A percentile compares a stretch with the other conserved stretches of the same genome.
Conservation (phyloP, 2,888 invertebrate genomes). For the Drosophila crucigera region DNA sequence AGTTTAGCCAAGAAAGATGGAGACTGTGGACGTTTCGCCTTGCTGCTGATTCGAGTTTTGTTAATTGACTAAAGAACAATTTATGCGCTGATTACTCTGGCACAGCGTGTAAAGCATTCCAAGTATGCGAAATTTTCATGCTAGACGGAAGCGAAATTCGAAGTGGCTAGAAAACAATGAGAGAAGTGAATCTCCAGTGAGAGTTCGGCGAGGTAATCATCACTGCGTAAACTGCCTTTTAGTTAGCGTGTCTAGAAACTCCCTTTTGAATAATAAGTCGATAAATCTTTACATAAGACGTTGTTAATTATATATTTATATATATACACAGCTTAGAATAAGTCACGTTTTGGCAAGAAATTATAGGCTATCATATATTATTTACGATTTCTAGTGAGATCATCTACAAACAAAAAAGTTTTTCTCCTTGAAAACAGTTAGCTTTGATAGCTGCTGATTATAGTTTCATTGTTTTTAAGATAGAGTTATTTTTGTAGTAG, state of each 20-base stretch:
- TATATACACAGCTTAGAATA: conserved; percentile 1
- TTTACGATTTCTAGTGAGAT: conserved; percentile 12
- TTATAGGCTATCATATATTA: neutral
- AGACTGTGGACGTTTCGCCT: conserved; percentile 32
- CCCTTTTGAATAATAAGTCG: neutral
- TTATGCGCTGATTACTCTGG: conserved; percentile 41
- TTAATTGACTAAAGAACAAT: conserved; percentile 58
- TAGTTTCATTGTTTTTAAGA: neutral
- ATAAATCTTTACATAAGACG: conserved; percentile 7
- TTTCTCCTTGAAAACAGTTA: neutral
- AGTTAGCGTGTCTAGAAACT: neutral
- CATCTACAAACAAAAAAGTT: conserved; percentile 7
- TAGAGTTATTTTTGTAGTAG: neutral
- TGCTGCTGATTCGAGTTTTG: conserved; percentile 44
- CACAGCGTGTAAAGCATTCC: conserved; percentile 47
- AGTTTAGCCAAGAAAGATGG: neutral
- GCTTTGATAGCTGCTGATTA: neutral
- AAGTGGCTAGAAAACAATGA: conserved; percentile 3
- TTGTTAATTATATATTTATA: conserved; percentile 10
- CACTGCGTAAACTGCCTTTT: neutral
- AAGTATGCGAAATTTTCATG: conserved; percentile 39
- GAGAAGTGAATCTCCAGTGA: neutral
- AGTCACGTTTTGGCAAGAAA: conserved; percentile 25
- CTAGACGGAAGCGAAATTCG: conserved; percentile 41
- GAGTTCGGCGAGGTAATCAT: neutral